Conservation (phyloP, 2,888 invertebrate species). For the Chydorus sphaericus region DNA sequence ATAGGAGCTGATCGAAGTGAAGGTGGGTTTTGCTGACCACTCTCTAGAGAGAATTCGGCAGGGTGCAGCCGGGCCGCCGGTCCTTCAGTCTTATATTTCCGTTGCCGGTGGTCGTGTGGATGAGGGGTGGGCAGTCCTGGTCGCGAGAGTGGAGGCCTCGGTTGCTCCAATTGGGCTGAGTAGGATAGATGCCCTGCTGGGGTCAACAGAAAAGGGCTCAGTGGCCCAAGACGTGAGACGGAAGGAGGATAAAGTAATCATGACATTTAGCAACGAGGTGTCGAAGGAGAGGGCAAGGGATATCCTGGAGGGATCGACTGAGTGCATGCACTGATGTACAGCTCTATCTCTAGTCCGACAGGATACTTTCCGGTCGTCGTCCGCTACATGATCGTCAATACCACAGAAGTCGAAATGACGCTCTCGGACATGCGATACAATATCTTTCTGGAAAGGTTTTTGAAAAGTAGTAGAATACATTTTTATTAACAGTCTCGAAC, state of each 20-base stretch:
- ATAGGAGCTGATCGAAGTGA: no score
- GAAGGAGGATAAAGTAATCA: not conserved
- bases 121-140: constrained; percentile 18
- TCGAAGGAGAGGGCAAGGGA: not conserved
- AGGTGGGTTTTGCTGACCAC: no score
- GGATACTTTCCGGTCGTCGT: not conserved
- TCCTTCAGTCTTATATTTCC: constrained; percentile 53
- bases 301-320: not conserved
- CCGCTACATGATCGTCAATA: not conserved
- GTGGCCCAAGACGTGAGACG: not conserved
- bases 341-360: not conserved
- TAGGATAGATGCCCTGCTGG: not conserved
- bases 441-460: no score
- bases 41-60: no score
- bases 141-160: no score
- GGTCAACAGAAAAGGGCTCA: not conserved
- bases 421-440: not conserved
- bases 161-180: not conserved
- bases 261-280: not conserved
- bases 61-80: no score
- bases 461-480: no score
- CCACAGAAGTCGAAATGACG: not conserved
- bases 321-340: not conserved
- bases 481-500: no score
- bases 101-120: constrained; percentile 92